Evolutionary conservation across 2,888 invertebrate genomes (phyloP).

Genomic region (Chaitophorus viminalis): DNA sequence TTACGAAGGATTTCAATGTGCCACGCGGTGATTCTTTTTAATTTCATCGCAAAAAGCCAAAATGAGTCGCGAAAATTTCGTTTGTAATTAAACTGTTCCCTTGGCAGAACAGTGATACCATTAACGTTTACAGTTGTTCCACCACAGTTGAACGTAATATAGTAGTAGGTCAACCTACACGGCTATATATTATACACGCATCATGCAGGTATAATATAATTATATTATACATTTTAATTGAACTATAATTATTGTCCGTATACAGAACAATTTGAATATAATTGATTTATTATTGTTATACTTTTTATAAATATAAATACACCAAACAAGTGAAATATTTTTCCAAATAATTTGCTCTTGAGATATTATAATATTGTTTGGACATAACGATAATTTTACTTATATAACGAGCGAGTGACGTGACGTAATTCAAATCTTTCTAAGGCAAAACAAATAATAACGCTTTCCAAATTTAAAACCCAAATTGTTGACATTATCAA

Average conservation of each 20-base stretch:
- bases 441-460: too few species aligned
- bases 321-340: too few species aligned
- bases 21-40: conserved; percentile 1
- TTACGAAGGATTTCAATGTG: conserved; percentile 6
- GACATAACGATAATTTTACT: not conserved
- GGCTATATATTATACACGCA: too few species aligned
- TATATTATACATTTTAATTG: too few species aligned
- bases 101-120: too few species aligned
- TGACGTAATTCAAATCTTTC: too few species aligned
- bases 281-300: not conserved
- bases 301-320: not conserved
- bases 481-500: too few species aligned
- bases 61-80: not conserved
- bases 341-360: too few species aligned
- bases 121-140: not conserved
- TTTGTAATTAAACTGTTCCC: conserved; percentile 19
- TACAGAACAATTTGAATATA: not conserved
- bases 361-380: not conserved
- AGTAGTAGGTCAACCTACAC: too few species aligned
- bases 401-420: too few species aligned
- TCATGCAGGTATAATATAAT: too few species aligned
- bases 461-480: too few species aligned
- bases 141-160: not conserved
- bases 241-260: not conserved
- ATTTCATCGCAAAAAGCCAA: not conserved